Evolutionary conservation across 2,113 vertebrate species (phyloP).

Genomic region (Terrapene triunguis): DNA sequence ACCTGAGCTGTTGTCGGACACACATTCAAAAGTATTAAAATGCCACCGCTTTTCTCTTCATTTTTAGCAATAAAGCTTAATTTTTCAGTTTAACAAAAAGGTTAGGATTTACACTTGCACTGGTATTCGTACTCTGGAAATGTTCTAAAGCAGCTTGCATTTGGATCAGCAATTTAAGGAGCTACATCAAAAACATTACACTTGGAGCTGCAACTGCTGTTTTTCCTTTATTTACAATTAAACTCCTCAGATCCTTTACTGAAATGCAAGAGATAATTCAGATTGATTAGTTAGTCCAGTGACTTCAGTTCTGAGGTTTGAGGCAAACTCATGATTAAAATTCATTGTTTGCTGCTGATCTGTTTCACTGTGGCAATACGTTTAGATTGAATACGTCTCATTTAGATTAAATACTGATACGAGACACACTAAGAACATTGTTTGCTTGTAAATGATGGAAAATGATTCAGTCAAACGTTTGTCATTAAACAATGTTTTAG

Average conservation of each 20-base stretch:
- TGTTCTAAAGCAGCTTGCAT: neutral
- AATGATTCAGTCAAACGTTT: neutral
- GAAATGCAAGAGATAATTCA: neutral
- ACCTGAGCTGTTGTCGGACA: accelerated
- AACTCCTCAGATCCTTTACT: neutral
- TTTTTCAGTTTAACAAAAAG: neutral
- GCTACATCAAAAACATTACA: neutral
- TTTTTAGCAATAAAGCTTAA: neutral
- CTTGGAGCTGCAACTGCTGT: neutral
- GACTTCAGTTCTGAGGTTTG: constrained; percentile 5
- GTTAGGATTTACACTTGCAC: neutral
- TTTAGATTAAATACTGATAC: neutral
- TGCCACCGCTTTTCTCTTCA: neutral
- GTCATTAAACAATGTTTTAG: neutral
- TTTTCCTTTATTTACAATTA: constrained; percentile 4
- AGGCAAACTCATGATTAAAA: neutral
- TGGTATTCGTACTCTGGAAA: neutral
- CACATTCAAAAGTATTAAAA: neutral
- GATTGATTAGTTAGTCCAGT: neutral
- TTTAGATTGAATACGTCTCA: neutral
- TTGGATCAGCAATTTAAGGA: neutral
- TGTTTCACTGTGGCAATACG: neutral
- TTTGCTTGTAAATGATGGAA: neutral
- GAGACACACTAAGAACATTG: neutral
- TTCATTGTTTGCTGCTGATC: constrained; percentile 24